phyloP scores from a whole-genome alignment of 2,888 invertebrate genomes.

The Brenthis ino region DNA sequence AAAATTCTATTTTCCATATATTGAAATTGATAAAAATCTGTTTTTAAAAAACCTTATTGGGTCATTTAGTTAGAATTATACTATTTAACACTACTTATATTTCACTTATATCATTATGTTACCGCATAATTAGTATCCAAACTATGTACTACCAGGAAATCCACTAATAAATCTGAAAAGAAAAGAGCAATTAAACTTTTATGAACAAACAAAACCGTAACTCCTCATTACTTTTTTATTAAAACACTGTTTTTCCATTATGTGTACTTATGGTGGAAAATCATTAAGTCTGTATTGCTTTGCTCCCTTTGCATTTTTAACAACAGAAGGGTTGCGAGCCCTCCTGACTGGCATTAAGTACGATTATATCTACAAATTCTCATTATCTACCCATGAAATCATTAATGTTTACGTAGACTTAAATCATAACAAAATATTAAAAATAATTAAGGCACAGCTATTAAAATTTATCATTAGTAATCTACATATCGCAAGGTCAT shows the following conservation, averaged over 20 bases:
- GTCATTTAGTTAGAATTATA: too few relatives aligned
- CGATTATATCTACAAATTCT: constrained; percentile 6
- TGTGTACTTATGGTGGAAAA: constrained; percentile 13
- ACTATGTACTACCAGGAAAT: too few relatives aligned
- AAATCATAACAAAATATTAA: too few relatives aligned
- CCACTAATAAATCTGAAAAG: background rate
- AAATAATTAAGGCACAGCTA: too few relatives aligned
- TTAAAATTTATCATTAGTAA: too few relatives aligned
- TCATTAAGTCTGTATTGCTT: constrained; percentile 16
- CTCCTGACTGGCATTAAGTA: background rate
- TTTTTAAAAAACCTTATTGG: background rate
- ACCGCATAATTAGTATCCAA: too few relatives aligned
- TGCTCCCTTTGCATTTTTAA: constrained; percentile 22
- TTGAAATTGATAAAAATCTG: background rate
- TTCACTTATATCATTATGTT: too few relatives aligned
- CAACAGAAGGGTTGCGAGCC: constrained; percentile 20
- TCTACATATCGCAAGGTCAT: too few relatives aligned
- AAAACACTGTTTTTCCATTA: constrained; percentile 6
- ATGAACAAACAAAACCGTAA: background rate
- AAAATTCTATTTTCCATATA: constrained; percentile 11
- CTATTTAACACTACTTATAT: too few relatives aligned
- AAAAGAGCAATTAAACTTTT: background rate
- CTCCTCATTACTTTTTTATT: background rate
- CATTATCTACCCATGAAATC: background rate
- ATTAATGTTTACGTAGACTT: background rate